phyloP scores from a whole-genome alignment of 2,113 vertebrate genomes.

The Pelusios castaneus region DNA sequence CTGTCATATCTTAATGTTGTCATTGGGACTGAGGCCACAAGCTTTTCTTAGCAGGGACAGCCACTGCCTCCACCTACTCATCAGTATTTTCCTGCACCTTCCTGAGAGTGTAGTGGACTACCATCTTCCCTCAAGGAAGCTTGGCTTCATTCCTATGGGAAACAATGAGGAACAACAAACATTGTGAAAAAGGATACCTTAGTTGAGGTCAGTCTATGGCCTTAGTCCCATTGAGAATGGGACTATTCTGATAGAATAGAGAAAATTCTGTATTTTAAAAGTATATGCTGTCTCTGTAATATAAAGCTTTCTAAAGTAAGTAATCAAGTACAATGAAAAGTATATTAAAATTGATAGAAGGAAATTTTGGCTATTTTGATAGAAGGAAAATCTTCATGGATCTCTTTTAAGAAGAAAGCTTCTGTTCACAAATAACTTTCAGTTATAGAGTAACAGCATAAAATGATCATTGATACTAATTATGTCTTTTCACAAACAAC shows the following conservation, averaged over 20 bases:
- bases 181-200: not conserved
- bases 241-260: too few relatives aligned
- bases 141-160: not conserved
- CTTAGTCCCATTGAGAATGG: not conserved
- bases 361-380: not conserved
- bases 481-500: not conserved
- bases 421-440: not conserved
- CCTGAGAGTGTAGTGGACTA: not conserved
- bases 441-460: not conserved
- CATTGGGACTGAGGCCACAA: not conserved
- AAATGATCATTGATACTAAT: not conserved
- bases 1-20: not conserved
- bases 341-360: not conserved
- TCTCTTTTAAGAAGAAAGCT: not conserved
- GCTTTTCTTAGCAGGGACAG: not conserved
- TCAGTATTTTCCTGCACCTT: not conserved
- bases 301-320: not conserved
- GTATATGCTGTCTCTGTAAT: fast-evolving
- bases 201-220: not conserved
- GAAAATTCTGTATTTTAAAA: not conserved
- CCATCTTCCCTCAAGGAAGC: not conserved
- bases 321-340: not conserved
- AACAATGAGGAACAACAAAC: not conserved
- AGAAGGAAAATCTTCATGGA: not conserved
- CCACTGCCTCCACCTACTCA: not conserved